Percentiles rank a stretch among this genome's conserved stretches.
Evolutionary conservation across 2,888 invertebrate genomes (phyloP).

Genomic region (Drosophila mulleri): DNA sequence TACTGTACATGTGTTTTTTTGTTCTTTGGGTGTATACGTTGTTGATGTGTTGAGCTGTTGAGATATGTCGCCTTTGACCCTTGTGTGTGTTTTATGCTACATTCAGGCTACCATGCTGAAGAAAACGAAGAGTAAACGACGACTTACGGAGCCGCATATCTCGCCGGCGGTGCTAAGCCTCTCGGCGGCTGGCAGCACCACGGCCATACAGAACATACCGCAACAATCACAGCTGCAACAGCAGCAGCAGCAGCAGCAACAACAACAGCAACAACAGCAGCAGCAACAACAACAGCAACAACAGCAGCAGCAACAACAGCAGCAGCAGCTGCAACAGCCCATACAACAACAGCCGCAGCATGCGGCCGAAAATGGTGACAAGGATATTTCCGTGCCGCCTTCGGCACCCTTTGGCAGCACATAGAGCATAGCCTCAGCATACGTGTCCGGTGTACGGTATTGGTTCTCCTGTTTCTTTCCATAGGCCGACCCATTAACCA

Average conservation of each 20-base stretch:
- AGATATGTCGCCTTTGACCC: constrained; percentile 63
- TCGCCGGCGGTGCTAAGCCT: constrained; percentile 85
- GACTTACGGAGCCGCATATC: constrained; percentile 93
- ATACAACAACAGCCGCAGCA: constrained; percentile 47
- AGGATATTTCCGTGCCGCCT: constrained; percentile 70
- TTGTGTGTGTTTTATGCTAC: constrained; percentile 74
- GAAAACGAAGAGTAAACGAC: constrained; percentile 99
- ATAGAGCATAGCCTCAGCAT: constrained; percentile 83
- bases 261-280: constrained; percentile 29
- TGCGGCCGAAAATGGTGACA: constrained; percentile 87
- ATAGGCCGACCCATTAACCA: constrained; percentile 40
- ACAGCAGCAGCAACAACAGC: constrained; percentile 36
- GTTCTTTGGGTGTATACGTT: constrained; percentile 31
- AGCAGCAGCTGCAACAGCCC: constrained; percentile 29
- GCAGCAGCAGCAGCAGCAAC: constrained; percentile 25
- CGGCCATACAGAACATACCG: constrained; percentile 63
- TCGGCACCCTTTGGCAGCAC: constrained; percentile 65
- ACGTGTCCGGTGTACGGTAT: constrained; percentile 85
- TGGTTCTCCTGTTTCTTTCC: constrained; percentile 85
- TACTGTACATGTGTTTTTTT: constrained; percentile 28
- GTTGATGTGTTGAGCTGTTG: constrained; percentile 26
- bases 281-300: too few relatives aligned
- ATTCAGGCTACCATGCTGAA: constrained; percentile 99
- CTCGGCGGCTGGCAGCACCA: constrained; percentile 69
- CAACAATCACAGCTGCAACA: constrained; percentile 53